Base-by-base conservation (phyloP, 1,140 invertebrate species). In the Galleria mellonella region DNA sequence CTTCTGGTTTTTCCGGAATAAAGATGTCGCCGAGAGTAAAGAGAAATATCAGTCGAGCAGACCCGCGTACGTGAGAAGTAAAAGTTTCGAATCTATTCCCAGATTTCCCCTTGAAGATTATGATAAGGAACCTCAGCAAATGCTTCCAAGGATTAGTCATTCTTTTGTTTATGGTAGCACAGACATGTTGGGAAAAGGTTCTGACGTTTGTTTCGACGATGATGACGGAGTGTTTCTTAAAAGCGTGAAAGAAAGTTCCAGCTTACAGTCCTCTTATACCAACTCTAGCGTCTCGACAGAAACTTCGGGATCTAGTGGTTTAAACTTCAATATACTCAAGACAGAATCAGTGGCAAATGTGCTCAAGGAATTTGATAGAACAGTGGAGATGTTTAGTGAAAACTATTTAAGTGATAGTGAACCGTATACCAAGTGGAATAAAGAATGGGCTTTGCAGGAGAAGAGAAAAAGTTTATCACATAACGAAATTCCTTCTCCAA, bases 11-110 rank as follows among this genome's bases (percentile, higher is more conserved):
- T 82, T 78, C 28, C 51, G 72, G 42, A 69, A 73, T 17, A 78
- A 66, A 51, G 79, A 79, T 11, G 6, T 71, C 4, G 27, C 62
- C 6, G 69, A 77, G 3, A 77, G 66, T 32, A 62, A 62, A 15
- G 59, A 46, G 10, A 62, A 47, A 43, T 44, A 12, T 6, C 62
- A 67, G 13, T 10, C 32, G 1, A 17, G 14, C 13, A 55, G 47
- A 7, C 74, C 77, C n/a, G 62, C 67, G 10, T 83, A 85, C 35
- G 68, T 56, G 23, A 55, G 79, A 11, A 85, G 82, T 47, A 85
- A 85, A 51, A 85, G 82, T 53, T 85, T 83, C 29, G 82, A 85
- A 51, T 85, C 83, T 32, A 43, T 85, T 9, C 82, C 82, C 0
- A 58, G 64, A 62, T 71, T 77, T 1, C 29, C 63, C 31, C 62